A percentile compares a stretch with the other conserved stretches of the same genome.
Evolutionary conservation across 2,113 vertebrate species (phyloP).

Genomic region (Channa maculata): DNA sequence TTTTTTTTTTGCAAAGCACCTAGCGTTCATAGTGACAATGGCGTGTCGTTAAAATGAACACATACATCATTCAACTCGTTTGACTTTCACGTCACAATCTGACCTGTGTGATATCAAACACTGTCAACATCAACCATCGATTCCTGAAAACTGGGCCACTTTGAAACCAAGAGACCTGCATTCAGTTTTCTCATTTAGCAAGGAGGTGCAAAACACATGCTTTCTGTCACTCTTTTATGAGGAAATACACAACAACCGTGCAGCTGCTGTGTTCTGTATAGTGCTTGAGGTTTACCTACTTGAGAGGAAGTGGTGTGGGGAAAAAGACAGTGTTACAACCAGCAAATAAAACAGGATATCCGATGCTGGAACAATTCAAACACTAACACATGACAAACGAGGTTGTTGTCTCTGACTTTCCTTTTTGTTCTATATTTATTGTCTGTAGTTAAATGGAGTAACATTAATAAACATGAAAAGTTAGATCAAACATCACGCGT

Average conservation of each 20-base stretch:
- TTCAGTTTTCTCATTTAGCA: constrained; percentile 39
- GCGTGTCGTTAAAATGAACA: constrained; percentile 26
- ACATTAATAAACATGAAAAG: constrained; percentile 13
- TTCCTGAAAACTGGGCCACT: constrained; percentile 66
- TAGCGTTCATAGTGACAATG: constrained; percentile 16
- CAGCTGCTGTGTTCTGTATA: constrained; percentile 62
- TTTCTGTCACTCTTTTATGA: constrained; percentile 43
- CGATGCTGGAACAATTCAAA: constrained; percentile 74
- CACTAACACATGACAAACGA: constrained; percentile 32
- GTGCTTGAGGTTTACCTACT: constrained; percentile 76
- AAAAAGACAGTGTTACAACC: constrained; percentile 60
- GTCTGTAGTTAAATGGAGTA: constrained; percentile 13
- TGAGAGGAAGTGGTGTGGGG: constrained; percentile 80
- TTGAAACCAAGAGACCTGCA: constrained; percentile 41
- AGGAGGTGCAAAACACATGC: constrained; percentile 28
- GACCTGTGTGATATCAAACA: constrained; percentile 9
- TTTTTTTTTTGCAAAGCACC: constrained; percentile 57
- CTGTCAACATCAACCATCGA: not conserved
- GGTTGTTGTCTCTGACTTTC: constrained; percentile 31
- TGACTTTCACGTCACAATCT: constrained; percentile 13
- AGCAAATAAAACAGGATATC: constrained; percentile 82
- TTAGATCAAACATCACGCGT: constrained; percentile 30
- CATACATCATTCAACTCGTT: constrained; percentile 11
- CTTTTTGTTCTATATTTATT: not conserved
- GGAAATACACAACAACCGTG: constrained; percentile 55